Evolutionary conservation across 1,140 invertebrate genomes (phyloP), one percentile per base, ranked within the genome.

Genomic region (Microplitis mediator): DNA sequence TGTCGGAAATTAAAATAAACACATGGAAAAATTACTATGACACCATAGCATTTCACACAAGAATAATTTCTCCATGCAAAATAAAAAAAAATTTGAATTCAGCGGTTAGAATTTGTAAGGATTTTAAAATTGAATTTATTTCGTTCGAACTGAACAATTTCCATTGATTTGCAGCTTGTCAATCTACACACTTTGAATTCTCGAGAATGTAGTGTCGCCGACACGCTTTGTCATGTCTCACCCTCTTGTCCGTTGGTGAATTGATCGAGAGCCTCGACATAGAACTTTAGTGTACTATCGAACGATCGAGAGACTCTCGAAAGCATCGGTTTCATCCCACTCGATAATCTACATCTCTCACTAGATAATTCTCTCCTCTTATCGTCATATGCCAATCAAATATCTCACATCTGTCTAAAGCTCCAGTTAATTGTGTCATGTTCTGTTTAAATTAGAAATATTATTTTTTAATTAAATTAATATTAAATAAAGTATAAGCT

Each of bases 351-450:
- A n/a, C 23, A 16, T 58, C 56, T 58, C 23, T 58, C 16, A 31
- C 56, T 16, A 58, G 14, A 31, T 58, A 58, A 58, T 58, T 58
- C 56, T 58, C 56, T 58, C 23, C 6, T 58, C 16, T 58, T 58
- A 31, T 58, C 56, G 56, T 58, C 56, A 58, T 58, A 4, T 58
- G 56, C 56, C 56, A 58, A 58, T 58, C 56, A 58, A 58, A 9
- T 58, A 16, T 58, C 16, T 4, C 8, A 31, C 4, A 58, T 6
- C 8, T 23, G 9, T 45, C 39, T 45, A 58, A 58, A 58, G 4
- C 23, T 31, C 23, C 16, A 23, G 23, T 11, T 58, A 58, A 58
- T 58, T 58, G 23, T 9, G 23, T 23, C 56, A 31, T 31, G 8
- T 23, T 23, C 11, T 16, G 9, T 23, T 58, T 23, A 8, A 31